Percentiles rank a stretch among this genome's conserved stretches.
Evolutionary conservation across 2,113 vertebrate genomes (phyloP).

Genomic region (Bujurquina vittata): DNA sequence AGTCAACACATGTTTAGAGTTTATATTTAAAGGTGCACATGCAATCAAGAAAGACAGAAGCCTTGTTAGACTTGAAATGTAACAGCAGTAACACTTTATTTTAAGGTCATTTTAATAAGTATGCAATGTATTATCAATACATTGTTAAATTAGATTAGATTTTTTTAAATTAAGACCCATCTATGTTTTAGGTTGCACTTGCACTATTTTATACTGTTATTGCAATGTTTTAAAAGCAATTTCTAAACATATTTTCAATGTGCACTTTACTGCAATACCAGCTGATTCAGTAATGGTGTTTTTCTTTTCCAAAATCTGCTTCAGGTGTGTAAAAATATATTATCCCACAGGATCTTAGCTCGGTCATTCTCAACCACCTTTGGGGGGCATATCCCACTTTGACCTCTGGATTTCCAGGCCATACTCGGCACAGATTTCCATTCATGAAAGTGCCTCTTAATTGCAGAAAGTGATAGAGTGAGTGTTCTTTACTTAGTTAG

Average conservation of each 20-base stretch:
- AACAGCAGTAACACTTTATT: background rate
- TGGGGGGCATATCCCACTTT: no score
- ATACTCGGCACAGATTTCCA: no score
- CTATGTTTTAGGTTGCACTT: background rate
- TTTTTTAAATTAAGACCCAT: background rate
- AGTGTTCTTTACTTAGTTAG: no score
- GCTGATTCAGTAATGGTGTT: background rate
- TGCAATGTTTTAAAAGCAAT: background rate
- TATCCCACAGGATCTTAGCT: no score
- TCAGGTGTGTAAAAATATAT: no score
- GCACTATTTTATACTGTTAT: background rate
- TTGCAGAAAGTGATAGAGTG: no score
- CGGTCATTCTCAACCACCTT: no score
- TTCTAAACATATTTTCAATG: background rate
- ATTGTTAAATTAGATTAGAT: background rate
- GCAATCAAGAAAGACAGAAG: background rate
- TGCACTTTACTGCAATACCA: background rate
- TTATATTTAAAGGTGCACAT: background rate
- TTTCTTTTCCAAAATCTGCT: no score
- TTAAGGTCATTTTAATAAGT: background rate
- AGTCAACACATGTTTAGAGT: background rate
- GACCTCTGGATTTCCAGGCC: no score
- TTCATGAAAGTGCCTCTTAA: no score
- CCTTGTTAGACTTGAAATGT: background rate
- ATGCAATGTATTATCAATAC: background rate